A percentile compares a stretch with the other conserved stretches of the same genome.
phyloP scores from a whole-genome alignment of 2,888 invertebrate genomes.

The Drosophila hamatofila region DNA sequence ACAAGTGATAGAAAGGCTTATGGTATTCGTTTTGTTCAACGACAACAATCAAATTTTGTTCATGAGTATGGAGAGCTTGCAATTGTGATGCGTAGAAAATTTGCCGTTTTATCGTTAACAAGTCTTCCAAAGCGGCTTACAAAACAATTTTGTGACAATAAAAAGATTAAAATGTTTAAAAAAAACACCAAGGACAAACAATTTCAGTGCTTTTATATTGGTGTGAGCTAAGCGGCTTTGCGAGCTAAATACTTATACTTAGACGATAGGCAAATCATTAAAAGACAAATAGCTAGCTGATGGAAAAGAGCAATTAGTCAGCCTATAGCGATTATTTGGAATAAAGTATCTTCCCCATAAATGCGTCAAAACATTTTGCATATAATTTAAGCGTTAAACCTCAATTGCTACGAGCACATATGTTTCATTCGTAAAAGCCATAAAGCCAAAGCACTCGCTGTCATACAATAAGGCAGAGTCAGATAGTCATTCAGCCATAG shows the following conservation, averaged over 20 bases:
- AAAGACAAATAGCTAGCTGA: background rate
- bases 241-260: conserved; percentile 13
- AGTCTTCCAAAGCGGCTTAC: conserved; percentile 68
- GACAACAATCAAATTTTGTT: conserved; percentile 19
- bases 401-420: conserved; percentile 16
- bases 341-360: conserved; percentile 6
- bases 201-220: conserved; percentile 1
- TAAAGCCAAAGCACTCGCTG: conserved; percentile 20
- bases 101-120: conserved; percentile 62
- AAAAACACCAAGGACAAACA: conserved; percentile 15
- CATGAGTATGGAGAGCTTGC: background rate
- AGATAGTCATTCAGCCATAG: conserved; percentile 28
- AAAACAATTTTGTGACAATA: conserved; percentile 62
- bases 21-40: conserved; percentile 27
- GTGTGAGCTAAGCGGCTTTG: conserved; percentile 44
- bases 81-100: conserved; percentile 44
- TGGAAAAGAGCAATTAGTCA: conserved; percentile 44
- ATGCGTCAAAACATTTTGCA: conserved; percentile 31
- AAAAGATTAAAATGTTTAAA: conserved; percentile 28
- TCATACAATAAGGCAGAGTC: conserved; percentile 17
- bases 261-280: conserved; percentile 17
- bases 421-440: conserved; percentile 27
- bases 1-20: conserved; percentile 63
- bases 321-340: background rate
- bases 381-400: conserved; percentile 48